Evolutionary conservation across 2,113 vertebrate species (phyloP).

Genomic region (Rhegmatorhina hoffmannsi): DNA sequence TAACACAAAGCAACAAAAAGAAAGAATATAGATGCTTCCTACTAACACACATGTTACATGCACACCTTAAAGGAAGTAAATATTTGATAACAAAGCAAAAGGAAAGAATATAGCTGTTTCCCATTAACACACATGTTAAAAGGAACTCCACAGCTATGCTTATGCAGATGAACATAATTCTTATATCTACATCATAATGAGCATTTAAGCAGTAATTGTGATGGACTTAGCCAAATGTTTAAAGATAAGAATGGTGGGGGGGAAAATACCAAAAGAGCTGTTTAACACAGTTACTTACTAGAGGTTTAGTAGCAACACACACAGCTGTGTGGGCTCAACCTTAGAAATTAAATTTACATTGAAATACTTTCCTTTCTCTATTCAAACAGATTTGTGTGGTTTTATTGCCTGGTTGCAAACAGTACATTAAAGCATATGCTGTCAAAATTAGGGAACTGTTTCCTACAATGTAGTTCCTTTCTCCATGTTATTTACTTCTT

Average conservation of each 20-base stretch:
- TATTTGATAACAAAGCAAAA: too few species aligned
- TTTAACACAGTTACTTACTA: background rate
- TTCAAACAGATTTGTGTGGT: background rate
- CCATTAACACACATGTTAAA: too few species aligned
- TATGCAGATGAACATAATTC: background rate
- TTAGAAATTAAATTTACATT: background rate
- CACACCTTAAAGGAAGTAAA: too few species aligned
- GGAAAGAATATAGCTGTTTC: too few species aligned
- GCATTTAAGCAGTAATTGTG: background rate
- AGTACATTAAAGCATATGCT: background rate
- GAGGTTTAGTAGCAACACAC: background rate
- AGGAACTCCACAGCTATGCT: background rate
- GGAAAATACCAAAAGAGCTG: background rate
- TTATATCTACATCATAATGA: background rate
- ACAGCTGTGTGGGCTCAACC: background rate
- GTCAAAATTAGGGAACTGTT: background rate
- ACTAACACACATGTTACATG: too few species aligned
- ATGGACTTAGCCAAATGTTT: background rate
- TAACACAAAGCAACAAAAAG: too few species aligned
- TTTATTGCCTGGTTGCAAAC: slow-evolving; percentile 12
- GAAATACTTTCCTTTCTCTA: background rate
- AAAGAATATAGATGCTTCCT: too few species aligned
- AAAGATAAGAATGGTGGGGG: background rate
- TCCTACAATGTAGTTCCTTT: background rate
- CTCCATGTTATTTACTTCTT: background rate